Evolutionary conservation across 2,888 invertebrate species (phyloP).

Genomic region (Drosophila merina): DNA sequence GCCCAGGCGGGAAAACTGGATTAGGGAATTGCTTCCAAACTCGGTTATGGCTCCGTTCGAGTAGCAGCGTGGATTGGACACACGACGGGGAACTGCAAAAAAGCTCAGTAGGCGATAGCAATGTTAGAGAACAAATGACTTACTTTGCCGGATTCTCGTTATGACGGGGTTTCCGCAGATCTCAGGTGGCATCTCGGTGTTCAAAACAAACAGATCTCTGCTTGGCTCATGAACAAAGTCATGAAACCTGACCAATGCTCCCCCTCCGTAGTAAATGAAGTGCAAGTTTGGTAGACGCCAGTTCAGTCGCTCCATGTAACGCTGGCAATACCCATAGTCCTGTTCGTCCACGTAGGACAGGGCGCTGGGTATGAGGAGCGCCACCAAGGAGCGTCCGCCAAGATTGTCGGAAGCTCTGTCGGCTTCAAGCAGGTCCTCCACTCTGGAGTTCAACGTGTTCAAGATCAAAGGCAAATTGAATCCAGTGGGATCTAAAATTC

Average conservation of each 20-base stretch:
- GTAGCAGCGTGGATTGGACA: constrained; percentile 87
- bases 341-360: constrained; percentile 85
- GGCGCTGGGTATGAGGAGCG: constrained; percentile 87
- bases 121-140: constrained; percentile 50
- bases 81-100: constrained; percentile 85
- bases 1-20: constrained; percentile 87
- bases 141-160: constrained; percentile 87
- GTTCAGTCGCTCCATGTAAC: constrained; percentile 86
- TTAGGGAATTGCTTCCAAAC: constrained; percentile 84
- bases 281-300: constrained; percentile 88
- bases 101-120: neutral
- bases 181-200: constrained; percentile 75
- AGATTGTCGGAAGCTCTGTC: constrained; percentile 85
- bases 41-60: constrained; percentile 83
- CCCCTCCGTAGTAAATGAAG: constrained; percentile 86
- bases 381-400: constrained; percentile 88
- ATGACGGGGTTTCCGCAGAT: constrained; percentile 84
- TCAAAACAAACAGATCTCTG: constrained; percentile 84
- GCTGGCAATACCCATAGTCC: constrained; percentile 85
- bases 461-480: constrained; percentile 87
- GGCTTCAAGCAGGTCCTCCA: constrained; percentile 85
- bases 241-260: constrained; percentile 86
- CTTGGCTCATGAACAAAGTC: constrained; percentile 86
- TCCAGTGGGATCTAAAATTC: constrained; percentile 85
- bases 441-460: constrained; percentile 84